Conservation (phyloP, 2,888 invertebrate species). For the Torymus tubicola region DNA sequence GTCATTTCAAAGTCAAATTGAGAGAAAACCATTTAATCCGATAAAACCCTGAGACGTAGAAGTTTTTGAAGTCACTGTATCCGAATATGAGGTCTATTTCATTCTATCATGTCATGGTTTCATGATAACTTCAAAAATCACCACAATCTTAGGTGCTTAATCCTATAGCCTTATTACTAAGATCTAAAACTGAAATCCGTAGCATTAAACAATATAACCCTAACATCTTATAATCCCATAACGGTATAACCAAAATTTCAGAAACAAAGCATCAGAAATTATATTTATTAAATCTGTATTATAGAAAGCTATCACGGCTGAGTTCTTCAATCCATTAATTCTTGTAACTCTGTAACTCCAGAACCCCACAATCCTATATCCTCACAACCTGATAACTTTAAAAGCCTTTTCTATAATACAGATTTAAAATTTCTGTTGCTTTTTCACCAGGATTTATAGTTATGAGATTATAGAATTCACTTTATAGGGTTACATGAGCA, state of each 20-base stretch:
- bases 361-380: neutral
- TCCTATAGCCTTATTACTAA: neutral
- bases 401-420: too few species aligned
- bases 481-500: too few species aligned
- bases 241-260: too few species aligned
- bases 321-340: neutral
- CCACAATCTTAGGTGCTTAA: neutral
- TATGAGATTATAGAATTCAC: too few species aligned
- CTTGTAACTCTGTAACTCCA: slow-evolving; percentile 1
- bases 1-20: neutral
- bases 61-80: too few species aligned
- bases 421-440: too few species aligned
- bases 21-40: too few species aligned
- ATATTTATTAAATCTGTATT: neutral
- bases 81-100: too few species aligned
- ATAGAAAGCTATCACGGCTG: neutral
- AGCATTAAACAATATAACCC: too few species aligned
- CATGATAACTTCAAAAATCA: neutral
- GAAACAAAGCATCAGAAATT: neutral
- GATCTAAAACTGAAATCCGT: neutral
- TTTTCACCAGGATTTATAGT: too few species aligned
- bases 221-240: too few species aligned
- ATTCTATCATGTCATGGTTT: neutral
- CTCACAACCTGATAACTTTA: neutral
- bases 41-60: too few species aligned